Base-by-base conservation (phyloP, 2,113 vertebrate species). In the Myrmecobius fasciatus region DNA sequence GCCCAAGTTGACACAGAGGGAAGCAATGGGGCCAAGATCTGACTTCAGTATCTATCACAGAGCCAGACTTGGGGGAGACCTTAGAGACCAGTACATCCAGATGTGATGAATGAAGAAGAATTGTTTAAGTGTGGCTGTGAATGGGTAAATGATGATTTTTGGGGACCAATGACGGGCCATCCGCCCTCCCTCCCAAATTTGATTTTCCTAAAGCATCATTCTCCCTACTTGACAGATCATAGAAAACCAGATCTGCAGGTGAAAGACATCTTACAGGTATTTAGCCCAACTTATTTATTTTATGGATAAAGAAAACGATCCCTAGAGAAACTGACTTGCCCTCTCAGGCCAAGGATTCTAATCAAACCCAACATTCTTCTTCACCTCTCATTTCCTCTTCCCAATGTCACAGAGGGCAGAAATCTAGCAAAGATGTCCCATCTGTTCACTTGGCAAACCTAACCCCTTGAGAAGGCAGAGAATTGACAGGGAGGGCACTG, bases 401-500 rank as follows among this genome's bases (percentile, higher is more conserved):
- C 25, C 3, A 2, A 54, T 12, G 36, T 25, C n/a, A 89, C 83
- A 24, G 52, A 75, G 5, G n/a, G 14, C 91, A 94, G 92, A 91
- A 43, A 88, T 92, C 7, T 51, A 48, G 0, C 4, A 88, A 2
- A 25, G 67, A 52, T 53, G 88, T 26, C 47, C 17, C 48, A 52
- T 28, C 51, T 95, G 89, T 36, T 36, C 93, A 26, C 11, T 17
- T 26, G 89, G 52, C 31, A 60, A 36, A 46, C 36, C 67, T 28
- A 9, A 75, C 56, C 52, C 93, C 51, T 10, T 4, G 25, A 92
- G 53, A 51, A 93, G 95, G 88, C 52, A 94, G 51, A 60, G 88
- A 94, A 67, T 25, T 91, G 92, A 25, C 46, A 52, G 49, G 3
- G 52, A 89, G 25, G 46, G 14, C 0, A 83, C 43, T 90, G 53